Evolutionary conservation across 2,113 vertebrate genomes (phyloP), one percentile per base, ranked within the genome.

Genomic region (Reinhardtius hippoglossoides): DNA sequence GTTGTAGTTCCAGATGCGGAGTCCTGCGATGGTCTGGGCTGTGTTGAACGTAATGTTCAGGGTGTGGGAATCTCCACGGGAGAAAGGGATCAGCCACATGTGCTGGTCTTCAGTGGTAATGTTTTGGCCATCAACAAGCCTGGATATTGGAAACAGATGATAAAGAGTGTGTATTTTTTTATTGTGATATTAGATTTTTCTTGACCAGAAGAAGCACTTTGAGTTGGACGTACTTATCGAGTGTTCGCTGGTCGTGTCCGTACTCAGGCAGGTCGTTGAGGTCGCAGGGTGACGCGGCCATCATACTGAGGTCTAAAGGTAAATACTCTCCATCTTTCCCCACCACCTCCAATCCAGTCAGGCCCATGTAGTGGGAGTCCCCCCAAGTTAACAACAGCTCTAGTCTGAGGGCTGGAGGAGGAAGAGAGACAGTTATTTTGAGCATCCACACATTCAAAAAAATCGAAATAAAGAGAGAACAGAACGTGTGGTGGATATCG

Each of bases 1-100:
- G 94, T 99, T 99, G 92, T 99, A 99, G 95, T 99, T 99, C 98
- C 98, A 99, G 90, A 99, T 93, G 24, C 98, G 95, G 78, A 99
- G 95, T 46, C 98, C 98, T 0, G 95, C 94, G 37, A 99, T 93
- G 54, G 92, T 95, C 64, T 97, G 95, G 5, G 84, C 69, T 83
- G 93, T 93, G 85, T 85, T 88, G 81, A 99, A 98, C 78, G 75
- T 85, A 77, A 99, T 90, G 9, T 82, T 94, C 81, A 99, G 87
- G 58, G 93, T 88, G 92, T 98, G 97, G 84, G 96, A 89, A 76
- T 92, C 92, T 77, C 96, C 96, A 7, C 88, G 91, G 52, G 94
- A 94, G 91, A 98, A 99, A 66, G 98, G 97, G 83, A 98, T 94
- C 83, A 99, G 95, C 98, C 98, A 99, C 98, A 99, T 99, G 87